Base-by-base conservation (phyloP, 2,888 invertebrate genomes). In the Auanema sp. region DNA sequence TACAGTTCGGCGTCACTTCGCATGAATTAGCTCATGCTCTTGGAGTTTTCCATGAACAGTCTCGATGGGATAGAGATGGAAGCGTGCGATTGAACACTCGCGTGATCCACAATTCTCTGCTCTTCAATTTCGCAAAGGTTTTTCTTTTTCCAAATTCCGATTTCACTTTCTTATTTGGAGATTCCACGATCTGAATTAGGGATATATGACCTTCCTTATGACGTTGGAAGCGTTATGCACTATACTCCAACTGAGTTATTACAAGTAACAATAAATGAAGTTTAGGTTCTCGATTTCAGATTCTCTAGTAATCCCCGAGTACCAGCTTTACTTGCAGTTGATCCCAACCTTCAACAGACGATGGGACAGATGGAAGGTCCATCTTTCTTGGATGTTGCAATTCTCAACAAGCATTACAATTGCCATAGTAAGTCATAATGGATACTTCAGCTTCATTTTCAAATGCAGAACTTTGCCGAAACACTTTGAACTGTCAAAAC, bases 21-120 rank as follows among this genome's bases (percentile, higher is more conserved):
- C 76, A 76, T 52, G 76, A 76, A 24, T 41, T 76, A 52, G 76
- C 75, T 3, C 76, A 76, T 61, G 74, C 76, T 14, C 64, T 76
- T 8, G 76, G 76, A 16, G 49, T 76, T 12, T 76, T 73, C 44
- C 76, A 76, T 49, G 74, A 74, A 40, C 76, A 76, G 54, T 73
- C 73, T 14, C 47, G 76, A 42, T 76, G 64, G 53, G 74, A 72
- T 61, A 14, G 75, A 21, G 76, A 76, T 41, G 56, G 58, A 3
- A 66, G 58, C 24, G 71, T 76, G 10, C 58, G 57, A 6, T 69
- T 76, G 55, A 72, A 76, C 54, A 56, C 69, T 0, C 58, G 66
- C n/a, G 66, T 71, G 1, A 71, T 76, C 14, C 65, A 70, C 1
- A 52, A 57, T 18, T 44, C 61, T 14, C 53, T 76, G 14, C 61